Percentiles rank a stretch among this genome's conserved stretches.
phyloP scores from a whole-genome alignment of 2,888 invertebrate species.

The Trisateles emortualis region DNA sequence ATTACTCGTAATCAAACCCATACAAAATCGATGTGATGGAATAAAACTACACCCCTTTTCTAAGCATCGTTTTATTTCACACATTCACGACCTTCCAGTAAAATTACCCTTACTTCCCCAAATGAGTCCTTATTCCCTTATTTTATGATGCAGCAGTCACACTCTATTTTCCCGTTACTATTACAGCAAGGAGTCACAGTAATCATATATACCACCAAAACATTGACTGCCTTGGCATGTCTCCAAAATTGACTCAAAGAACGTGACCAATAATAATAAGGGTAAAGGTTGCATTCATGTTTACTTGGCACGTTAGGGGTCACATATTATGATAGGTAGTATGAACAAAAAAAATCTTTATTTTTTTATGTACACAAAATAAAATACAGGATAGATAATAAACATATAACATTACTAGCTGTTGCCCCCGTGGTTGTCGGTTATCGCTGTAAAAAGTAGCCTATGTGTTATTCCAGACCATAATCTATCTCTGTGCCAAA shows the following conservation, averaged over 20 bases:
- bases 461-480: no score
- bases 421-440: no score
- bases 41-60: no score
- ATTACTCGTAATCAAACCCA: no score
- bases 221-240: background rate
- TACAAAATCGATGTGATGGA: no score
- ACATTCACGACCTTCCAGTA: background rate
- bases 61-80: background rate
- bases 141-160: background rate
- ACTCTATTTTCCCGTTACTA: background rate
- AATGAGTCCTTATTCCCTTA: background rate
- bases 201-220: background rate
- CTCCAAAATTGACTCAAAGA: background rate
- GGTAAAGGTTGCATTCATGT: background rate
- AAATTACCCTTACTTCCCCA: constrained; percentile 1
- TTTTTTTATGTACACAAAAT: no score
- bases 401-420: no score
- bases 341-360: background rate
- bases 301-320: background rate
- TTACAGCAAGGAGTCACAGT: constrained; percentile 1
- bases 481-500: no score
- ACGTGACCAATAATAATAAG: constrained; percentile 1
- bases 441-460: no score
- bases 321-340: background rate
- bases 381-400: no score